These are phyloP conservation scores for Anguilla pacifica DNA, from an alignment of 2,797 vertebrate species.

Conservation along the genomic window DNA sequence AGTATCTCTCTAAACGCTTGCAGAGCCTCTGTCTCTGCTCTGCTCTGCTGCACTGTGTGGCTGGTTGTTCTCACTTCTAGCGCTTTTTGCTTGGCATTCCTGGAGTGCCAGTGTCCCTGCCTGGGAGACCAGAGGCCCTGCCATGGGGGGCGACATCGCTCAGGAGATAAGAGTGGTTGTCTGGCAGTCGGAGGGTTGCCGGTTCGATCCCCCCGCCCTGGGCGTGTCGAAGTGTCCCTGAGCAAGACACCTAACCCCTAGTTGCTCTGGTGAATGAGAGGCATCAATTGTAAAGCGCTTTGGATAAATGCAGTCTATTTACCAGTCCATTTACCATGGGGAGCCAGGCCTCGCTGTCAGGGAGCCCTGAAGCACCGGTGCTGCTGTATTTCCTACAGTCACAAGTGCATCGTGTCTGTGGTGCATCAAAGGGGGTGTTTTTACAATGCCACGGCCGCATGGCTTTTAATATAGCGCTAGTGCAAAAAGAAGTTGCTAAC, in stretches of 20 bases:
- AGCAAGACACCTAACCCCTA: no score
- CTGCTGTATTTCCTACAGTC: background rate
- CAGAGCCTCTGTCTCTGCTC: background rate
- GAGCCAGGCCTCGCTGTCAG: background rate
- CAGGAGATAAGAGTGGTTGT: no score
- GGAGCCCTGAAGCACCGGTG: background rate
- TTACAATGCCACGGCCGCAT: background rate
- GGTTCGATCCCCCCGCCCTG: no score
- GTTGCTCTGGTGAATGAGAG: no score
- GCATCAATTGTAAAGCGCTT: no score
- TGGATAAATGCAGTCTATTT: no score
- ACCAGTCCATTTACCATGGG: background rate
- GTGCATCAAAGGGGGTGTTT: background rate
- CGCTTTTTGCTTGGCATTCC: background rate
- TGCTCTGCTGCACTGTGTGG: background rate
- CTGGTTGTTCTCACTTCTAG: background rate
- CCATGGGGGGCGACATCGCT: background rate
- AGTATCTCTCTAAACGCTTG: background rate
- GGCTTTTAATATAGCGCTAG: background rate
- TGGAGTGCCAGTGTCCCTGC: conserved; percentile 1
- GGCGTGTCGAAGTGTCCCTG: no score
- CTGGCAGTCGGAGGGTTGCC: background rate
- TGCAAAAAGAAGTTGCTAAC: background rate
- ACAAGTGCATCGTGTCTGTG: background rate
- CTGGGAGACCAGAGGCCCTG: background rate